Evolutionary conservation across 2,113 vertebrate genomes (phyloP).

Genomic region (Lycaon pictus): DNA sequence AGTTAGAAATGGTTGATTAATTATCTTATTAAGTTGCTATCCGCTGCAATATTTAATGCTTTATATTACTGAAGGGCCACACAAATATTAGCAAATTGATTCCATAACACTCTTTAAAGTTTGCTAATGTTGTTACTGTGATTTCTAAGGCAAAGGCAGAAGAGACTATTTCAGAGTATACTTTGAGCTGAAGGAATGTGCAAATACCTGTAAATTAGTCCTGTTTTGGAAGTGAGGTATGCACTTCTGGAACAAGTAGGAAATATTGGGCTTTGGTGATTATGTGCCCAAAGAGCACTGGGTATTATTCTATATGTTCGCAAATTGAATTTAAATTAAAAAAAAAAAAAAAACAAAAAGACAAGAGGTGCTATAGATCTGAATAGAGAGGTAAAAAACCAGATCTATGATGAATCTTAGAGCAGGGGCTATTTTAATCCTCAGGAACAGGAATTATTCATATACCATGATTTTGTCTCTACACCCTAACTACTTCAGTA

Average conservation of each 20-base stretch:
- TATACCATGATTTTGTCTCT: not conserved
- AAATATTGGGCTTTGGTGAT: not conserved
- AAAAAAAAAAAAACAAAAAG: not conserved
- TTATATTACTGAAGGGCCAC: constrained; percentile 42
- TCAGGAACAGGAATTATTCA: not conserved
- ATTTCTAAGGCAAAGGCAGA: constrained; percentile 1
- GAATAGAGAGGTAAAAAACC: not conserved
- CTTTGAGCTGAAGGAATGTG: not conserved
- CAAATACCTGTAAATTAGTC: not conserved
- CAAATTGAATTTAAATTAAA: too few relatives aligned
- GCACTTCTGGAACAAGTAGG: not conserved
- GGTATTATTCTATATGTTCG: too few relatives aligned
- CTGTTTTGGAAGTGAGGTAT: not conserved
- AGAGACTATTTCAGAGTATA: not conserved
- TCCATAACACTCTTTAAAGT: not conserved
- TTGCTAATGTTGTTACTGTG: not conserved
- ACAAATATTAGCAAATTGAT: constrained; percentile 17
- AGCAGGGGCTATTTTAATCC: constrained; percentile 22
- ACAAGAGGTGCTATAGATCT: not conserved
- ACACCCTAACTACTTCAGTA: not conserved
- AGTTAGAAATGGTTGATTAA: constrained; percentile 70
- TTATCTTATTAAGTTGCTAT: constrained; percentile 69
- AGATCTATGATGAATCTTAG: not conserved
- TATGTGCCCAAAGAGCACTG: not conserved
- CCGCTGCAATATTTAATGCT: not conserved